phyloP scores from a whole-genome alignment of 2,797 vertebrate genomes.

The Epinephelus coioides region DNA sequence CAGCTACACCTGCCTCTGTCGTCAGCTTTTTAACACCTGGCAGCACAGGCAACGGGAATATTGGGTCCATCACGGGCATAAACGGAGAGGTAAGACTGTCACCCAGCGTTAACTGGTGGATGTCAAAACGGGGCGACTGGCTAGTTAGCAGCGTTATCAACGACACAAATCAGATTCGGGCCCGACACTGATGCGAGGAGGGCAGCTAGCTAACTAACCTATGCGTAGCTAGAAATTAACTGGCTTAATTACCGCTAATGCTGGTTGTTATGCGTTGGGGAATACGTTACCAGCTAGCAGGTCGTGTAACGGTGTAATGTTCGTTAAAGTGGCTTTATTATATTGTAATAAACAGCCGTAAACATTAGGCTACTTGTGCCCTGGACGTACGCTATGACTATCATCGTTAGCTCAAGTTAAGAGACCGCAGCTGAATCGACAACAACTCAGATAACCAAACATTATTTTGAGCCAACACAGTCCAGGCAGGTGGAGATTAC shows the following conservation, averaged over 20 bases:
- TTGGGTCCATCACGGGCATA: conserved; percentile 77
- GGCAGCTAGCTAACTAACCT: conserved; percentile 54
- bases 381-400: conserved; percentile 34
- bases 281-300: too few species aligned
- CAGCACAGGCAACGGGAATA: conserved; percentile 71
- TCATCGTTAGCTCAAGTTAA: conserved; percentile 59
- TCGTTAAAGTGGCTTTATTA: background rate
- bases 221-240: conserved; percentile 36
- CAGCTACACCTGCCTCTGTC: conserved; percentile 82
- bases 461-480: conserved; percentile 21
- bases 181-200: conserved; percentile 65
- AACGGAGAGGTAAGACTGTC: conserved; percentile 87
- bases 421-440: conserved; percentile 41
- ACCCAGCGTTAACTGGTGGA: conserved; percentile 25
- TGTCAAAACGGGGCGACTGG: conserved; percentile 56
- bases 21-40: conserved; percentile 86
- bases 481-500: conserved; percentile 13
- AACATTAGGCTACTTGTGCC: conserved; percentile 52
- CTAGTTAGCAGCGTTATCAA: conserved; percentile 63
- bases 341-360: conserved; percentile 34
- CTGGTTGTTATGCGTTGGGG: background rate
- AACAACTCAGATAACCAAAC: conserved; percentile 17
- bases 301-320: background rate
- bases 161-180: conserved; percentile 76
- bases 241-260: conserved; percentile 10